A percentile compares a stretch with the other conserved stretches of the same genome.
Conservation (phyloP, 2,797 vertebrate genomes). For the Poliocrania exsul region DNA sequence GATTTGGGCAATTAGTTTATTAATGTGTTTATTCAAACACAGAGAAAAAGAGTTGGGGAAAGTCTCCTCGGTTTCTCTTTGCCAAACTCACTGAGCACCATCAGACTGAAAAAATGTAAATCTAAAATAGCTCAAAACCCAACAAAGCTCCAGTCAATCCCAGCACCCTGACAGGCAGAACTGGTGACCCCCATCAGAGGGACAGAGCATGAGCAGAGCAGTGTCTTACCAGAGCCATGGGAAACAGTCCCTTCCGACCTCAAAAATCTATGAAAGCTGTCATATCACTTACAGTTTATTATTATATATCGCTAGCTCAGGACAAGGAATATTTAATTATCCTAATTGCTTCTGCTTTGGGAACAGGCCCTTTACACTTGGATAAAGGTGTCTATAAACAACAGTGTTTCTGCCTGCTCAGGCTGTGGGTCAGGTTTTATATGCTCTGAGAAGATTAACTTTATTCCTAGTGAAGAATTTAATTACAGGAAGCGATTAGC, state of each 20-base stretch:
- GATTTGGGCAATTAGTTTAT: slow-evolving; percentile 66
- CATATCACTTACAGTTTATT: background rate
- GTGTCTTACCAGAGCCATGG: background rate
- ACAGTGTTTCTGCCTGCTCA: background rate
- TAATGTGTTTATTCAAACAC: slow-evolving; percentile 58
- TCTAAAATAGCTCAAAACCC: background rate
- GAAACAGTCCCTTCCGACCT: background rate
- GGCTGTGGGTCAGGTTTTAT: slow-evolving; percentile 64
- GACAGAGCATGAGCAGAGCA: background rate
- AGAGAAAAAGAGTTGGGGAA: background rate
- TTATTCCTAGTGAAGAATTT: slow-evolving; percentile 68
- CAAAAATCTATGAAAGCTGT: background rate
- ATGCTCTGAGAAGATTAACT: slow-evolving; percentile 69
- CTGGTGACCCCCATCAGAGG: rapidly evolving
- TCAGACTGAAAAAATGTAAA: background rate
- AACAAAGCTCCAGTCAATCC: background rate
- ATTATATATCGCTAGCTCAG: background rate
- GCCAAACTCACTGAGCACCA: background rate
- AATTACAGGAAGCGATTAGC: slow-evolving; percentile 73
- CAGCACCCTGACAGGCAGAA: background rate
- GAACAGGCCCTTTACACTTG: background rate
- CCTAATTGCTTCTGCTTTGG: slow-evolving; percentile 31
- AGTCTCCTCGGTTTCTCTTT: background rate
- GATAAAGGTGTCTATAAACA: slow-evolving; percentile 25
- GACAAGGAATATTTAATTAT: background rate